phyloP scores from a whole-genome alignment of 2,888 invertebrate genomes.

The Cryptophagus acutangulus region DNA sequence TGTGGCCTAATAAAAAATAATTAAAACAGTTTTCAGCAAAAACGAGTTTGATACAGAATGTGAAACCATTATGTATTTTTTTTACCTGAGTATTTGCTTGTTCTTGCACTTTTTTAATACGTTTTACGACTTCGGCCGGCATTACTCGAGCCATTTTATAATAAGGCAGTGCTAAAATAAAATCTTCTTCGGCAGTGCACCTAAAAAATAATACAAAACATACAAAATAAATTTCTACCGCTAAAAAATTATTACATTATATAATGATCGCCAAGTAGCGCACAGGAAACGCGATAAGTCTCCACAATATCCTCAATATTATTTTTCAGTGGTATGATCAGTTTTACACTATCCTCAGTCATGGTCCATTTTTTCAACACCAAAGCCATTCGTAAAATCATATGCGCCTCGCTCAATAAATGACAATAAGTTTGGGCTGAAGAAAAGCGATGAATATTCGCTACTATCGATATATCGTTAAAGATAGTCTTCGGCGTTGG shows the following conservation, averaged over 20 bases:
- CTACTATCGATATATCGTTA: conserved; percentile 65
- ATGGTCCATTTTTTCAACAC: conserved; percentile 43
- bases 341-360: conserved; percentile 39
- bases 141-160: conserved; percentile 53
- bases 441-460: conserved; percentile 58
- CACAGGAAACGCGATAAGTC: conserved; percentile 52
- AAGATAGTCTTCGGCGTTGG: conserved; percentile 62
- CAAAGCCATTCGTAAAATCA: conserved; percentile 55
- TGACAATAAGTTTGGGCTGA: conserved; percentile 66
- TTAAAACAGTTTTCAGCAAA: background rate
- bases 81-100: conserved; percentile 41
- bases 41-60: no score
- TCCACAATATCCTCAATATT: conserved; percentile 46
- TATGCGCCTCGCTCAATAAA: conserved; percentile 67
- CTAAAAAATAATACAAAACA: conserved; percentile 28
- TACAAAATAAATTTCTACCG: background rate
- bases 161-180: conserved; percentile 50
- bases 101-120: conserved; percentile 44
- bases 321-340: conserved; percentile 30
- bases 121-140: conserved; percentile 49
- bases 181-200: conserved; percentile 39
- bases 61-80: no score
- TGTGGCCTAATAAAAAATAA: conserved; percentile 33
- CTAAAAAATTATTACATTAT: conserved; percentile 46
- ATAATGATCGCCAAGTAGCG: conserved; percentile 55